Conservation (phyloP, 2,113 vertebrate genomes). For the Cacatua alba region DNA sequence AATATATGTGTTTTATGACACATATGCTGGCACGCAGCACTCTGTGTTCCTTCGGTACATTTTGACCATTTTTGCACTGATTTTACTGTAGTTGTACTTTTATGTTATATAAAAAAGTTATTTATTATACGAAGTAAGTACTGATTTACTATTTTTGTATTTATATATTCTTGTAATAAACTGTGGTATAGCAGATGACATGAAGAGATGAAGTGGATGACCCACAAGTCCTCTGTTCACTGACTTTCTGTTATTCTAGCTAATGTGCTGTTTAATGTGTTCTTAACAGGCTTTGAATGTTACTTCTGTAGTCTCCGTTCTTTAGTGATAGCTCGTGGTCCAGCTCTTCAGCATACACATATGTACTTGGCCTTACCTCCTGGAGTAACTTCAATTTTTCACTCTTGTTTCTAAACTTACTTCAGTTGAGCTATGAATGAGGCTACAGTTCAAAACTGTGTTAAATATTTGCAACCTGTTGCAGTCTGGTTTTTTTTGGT, state of each 20-base stretch:
- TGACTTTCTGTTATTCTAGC: not conserved
- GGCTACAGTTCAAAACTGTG: not conserved
- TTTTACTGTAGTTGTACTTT: not conserved
- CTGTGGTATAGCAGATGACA: not conserved
- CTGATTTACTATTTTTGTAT: not conserved
- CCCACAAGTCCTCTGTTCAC: not conserved
- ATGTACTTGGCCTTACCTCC: not conserved
- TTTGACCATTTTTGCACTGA: slow-evolving; percentile 9
- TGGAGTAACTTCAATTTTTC: not conserved
- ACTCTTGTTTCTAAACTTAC: not conserved
- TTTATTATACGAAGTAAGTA: slow-evolving; percentile 4
- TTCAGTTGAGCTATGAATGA: not conserved
- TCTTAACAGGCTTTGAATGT: not conserved
- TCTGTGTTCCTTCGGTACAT: not conserved
- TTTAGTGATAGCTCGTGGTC: not conserved
- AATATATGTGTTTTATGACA: not conserved
- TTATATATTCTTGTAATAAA: not conserved
- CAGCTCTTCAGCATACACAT: not conserved
- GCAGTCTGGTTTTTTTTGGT: not conserved
- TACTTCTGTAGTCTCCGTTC: not conserved
- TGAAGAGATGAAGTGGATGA: not conserved
- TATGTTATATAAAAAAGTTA: not conserved
- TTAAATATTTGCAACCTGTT: not conserved
- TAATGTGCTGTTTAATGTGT: not conserved
- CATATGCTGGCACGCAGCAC: not conserved